Percentiles rank a stretch among this genome's conserved stretches.
phyloP scores from a whole-genome alignment of 2,113 vertebrate genomes.

The Gracilinanus agilis region DNA sequence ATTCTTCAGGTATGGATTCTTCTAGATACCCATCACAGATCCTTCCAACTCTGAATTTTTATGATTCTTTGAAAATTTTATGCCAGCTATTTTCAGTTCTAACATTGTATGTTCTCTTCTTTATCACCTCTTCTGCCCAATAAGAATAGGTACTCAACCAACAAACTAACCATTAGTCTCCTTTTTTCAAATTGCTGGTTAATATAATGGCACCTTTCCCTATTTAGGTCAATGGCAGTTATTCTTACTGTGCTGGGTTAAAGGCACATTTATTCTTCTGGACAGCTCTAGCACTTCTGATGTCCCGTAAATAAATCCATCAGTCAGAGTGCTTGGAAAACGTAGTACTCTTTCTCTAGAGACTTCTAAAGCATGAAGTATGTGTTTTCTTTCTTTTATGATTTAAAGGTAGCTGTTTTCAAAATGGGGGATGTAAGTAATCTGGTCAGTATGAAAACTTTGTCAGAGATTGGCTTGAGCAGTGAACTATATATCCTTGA shows the following conservation, averaged over 20 bases:
- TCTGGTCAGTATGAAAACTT: conserved; percentile 47
- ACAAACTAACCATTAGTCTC: background rate
- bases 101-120: conserved; percentile 46
- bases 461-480: background rate
- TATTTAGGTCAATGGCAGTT: background rate
- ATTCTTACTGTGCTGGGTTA: background rate
- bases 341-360: background rate
- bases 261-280: background rate
- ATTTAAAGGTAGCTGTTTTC: conserved; percentile 6
- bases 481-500: background rate
- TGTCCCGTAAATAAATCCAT: background rate
- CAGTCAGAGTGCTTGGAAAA: background rate
- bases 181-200: conserved; percentile 28
- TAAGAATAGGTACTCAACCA: conserved; percentile 27
- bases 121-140: background rate
- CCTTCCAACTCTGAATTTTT: background rate
- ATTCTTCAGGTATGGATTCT: background rate
- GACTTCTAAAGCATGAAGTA: background rate
- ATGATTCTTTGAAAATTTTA: background rate
- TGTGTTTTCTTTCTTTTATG: background rate
- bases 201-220: background rate
- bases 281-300: conserved; percentile 7
- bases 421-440: background rate
- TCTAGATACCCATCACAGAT: background rate
- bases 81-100: conserved; percentile 57